Percentiles rank a stretch among this genome's conserved stretches.
Evolutionary conservation across 2,888 invertebrate species (phyloP).

Genomic region (Chloroclystis v-ata): DNA sequence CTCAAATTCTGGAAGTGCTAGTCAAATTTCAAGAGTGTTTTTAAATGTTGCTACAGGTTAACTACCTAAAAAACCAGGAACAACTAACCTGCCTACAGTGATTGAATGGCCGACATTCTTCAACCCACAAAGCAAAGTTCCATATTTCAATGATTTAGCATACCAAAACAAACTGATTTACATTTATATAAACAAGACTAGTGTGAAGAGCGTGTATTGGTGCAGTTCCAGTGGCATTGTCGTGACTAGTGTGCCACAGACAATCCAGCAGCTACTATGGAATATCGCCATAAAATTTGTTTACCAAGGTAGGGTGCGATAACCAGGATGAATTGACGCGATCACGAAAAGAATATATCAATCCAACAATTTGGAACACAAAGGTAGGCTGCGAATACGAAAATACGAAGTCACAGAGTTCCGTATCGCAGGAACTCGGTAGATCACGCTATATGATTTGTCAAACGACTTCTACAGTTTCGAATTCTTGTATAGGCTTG

Average conservation of each 20-base stretch:
- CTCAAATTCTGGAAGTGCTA: no score
- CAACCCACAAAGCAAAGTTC: conserved; percentile 11
- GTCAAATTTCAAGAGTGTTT: no score
- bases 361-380: conserved; percentile 8
- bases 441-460: conserved; percentile 2
- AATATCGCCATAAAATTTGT: conserved; percentile 61
- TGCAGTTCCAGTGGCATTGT: conserved; percentile 51
- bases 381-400: background rate
- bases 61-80: background rate
- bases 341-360: conserved; percentile 38
- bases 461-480: background rate
- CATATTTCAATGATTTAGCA: conserved; percentile 18
- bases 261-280: conserved; percentile 39
- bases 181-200: conserved; percentile 30
- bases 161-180: conserved; percentile 9
- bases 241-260: conserved; percentile 51
- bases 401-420: background rate
- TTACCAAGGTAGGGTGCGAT: conserved; percentile 44
- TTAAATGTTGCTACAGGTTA: no score
- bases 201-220: conserved; percentile 61
- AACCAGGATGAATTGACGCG: conserved; percentile 44
- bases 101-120: conserved; percentile 9
- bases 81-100: background rate
- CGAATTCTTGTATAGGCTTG: background rate
- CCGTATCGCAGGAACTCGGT: background rate